These are phyloP conservation scores for Stomatorhinus ivindoensis DNA, from an alignment of 2,113 vertebrate species.

Conservation along the genomic window DNA sequence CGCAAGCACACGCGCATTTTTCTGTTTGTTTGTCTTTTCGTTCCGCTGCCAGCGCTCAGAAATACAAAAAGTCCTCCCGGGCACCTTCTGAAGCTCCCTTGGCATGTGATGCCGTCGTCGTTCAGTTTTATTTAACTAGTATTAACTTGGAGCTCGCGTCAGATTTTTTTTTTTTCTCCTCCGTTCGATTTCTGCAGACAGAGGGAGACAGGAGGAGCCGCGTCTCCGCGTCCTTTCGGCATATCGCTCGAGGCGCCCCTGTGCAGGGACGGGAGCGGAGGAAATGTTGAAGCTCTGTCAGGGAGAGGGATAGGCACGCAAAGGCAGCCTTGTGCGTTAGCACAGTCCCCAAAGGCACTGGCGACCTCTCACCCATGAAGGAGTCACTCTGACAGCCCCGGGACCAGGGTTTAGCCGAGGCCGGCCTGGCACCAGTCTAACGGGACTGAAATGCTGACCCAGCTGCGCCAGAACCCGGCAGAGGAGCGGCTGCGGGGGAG, in stretches of 20 bases:
- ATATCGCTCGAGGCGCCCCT: background rate
- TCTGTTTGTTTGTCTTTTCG: background rate
- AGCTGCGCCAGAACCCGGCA: background rate
- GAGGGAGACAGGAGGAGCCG: background rate
- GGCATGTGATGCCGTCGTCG: too few species aligned
- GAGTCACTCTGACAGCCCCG: background rate
- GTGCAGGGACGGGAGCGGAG: background rate
- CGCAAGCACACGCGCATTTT: background rate
- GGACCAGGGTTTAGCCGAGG: background rate
- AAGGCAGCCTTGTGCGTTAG: background rate
- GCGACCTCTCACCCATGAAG: background rate
- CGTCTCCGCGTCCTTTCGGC: background rate
- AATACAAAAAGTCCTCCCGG: background rate
- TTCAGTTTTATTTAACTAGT: conserved; percentile 7
- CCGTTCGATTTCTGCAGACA: background rate
- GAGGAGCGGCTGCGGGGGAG: background rate
- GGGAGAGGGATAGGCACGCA: background rate
- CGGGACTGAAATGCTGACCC: background rate
- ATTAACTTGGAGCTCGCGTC: background rate
- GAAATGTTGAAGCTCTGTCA: background rate
- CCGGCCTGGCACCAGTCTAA: background rate
- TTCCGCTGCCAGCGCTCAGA: background rate
- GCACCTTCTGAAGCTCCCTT: background rate
- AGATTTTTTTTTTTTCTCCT: background rate
- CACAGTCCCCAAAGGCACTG: background rate